Base-by-base conservation (phyloP, 1,140 invertebrate genomes). In the Oreohelix idahoensis region DNA sequence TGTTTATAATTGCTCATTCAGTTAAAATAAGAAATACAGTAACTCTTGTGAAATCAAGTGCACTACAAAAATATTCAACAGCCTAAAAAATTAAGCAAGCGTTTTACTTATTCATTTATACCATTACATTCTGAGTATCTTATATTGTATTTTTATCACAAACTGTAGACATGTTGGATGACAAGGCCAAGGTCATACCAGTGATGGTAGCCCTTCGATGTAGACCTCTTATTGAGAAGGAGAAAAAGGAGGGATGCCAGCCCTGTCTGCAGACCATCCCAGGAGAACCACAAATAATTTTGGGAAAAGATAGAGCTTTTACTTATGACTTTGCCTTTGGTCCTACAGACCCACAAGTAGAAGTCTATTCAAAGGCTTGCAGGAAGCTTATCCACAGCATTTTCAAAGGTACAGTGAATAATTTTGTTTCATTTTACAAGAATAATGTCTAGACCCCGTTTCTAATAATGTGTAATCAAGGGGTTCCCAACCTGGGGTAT, bases 321-420 rank as follows among this genome's bases (percentile, higher is more conserved):
- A 97, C 96, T 0, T 98, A 95, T 89, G 98, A 98, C 91, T 95
- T 96, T 94, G 96, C 97, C 0, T 98, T 97, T 90, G 93, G 95
- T 75, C 93, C 94, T 35, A 92, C 94, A 35, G 93, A 95, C 29
- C 93, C 91, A 0, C 97, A 98, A 88, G 93, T 94, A 42, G 92
- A 94, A 51, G 95, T 98, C 79, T 98, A 97, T 92, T 93, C 96
- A 23, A 94, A 93, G 29, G 95, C 96, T 70, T 95, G 98, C 0
- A 94, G 95, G 85, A 93, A 93, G 26, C 94, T 98, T 74, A 93
- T 98, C 29, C 93, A 94, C n/a, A 96, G 96, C 88, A 92, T 97
- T 45, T 97, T 97, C 90, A 94, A 96, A 94, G 97, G 92, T 92
- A 58, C 20, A n/a, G n/a, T n/a, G n/a, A n/a, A n/a, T n/a, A n/a